Base-by-base conservation (phyloP, 2,888 invertebrate species). In the Heliothis peltigera region DNA sequence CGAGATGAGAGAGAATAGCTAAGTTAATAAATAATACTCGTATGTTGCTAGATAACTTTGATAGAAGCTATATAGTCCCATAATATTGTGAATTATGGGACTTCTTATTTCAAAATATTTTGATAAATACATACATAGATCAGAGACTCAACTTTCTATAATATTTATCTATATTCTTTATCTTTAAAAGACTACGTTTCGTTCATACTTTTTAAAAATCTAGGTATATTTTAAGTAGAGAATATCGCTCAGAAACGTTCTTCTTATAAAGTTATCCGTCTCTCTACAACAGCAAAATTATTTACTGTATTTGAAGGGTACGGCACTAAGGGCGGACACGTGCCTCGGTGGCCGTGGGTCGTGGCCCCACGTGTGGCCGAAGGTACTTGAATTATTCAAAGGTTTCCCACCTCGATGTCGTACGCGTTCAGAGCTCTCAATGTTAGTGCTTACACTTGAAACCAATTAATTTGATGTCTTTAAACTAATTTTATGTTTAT, bases 331-430 rank as follows among this genome's bases (percentile, higher is more conserved):
- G 42, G 42, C 10, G 17, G 47, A 17, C 80, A 79, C 79, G 73
- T 78, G 72, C 22, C 10, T 2, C 35, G 21, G 17, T 63, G 18
- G 19, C 6, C 12, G 21, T 21, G 12, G 10, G 18, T 17, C 46
- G 46, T 49, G 17, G 10, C 28, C 28, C 39, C 39, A 39, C 39
- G 39, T 19, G 44, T 4, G 18, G 18, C 18, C 18, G 12, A 10
- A 44, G 52, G 39, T 66, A 46, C 54, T 67, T 77, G 67, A 70
- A 70, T 77, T 55, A 77, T 79, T 72, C 80, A 80, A 72, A 72
- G 77, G 75, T 64, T 77, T 65, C 70, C 52, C 69, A 57, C 59
- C 32, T 59, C 48, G 46, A 19, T 49, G 39, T 25, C 47, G 17
- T 35, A 51, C 43, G 22, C 28, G 35, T 52, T 53, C 39, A 21